A percentile compares a stretch with the other conserved stretches of the same genome.
Conservation (phyloP, 2,113 vertebrate species). For the Halcyon senegalensis region DNA sequence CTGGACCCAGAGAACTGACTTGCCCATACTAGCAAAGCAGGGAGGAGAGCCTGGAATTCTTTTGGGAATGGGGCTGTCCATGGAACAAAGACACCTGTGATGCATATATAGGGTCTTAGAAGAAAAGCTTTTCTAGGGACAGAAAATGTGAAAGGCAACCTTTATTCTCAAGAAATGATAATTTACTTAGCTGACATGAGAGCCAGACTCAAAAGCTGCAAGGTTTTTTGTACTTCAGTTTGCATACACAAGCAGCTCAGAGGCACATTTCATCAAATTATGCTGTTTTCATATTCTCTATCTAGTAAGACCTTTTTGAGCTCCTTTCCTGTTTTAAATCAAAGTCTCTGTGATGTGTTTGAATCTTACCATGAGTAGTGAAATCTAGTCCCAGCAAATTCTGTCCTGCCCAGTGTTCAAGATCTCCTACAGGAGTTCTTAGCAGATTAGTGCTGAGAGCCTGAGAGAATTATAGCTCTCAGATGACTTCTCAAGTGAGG, state of each 20-base stretch:
- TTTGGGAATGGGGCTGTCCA: background rate
- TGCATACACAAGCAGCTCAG: background rate
- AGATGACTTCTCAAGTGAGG: background rate
- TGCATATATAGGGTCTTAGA: background rate
- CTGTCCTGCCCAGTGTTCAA: background rate
- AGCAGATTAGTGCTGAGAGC: background rate
- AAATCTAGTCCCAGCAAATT: background rate
- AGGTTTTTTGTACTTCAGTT: background rate
- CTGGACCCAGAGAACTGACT: background rate
- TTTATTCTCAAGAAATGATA: background rate
- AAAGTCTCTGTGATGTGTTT: background rate
- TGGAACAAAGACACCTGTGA: background rate
- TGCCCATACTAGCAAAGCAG: background rate
- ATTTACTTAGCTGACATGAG: background rate
- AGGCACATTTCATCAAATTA: background rate
- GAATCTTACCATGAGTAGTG: background rate
- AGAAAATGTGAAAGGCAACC: background rate
- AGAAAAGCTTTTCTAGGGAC: background rate
- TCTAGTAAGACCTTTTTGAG: background rate
- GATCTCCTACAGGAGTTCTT: background rate
- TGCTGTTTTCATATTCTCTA: background rate
- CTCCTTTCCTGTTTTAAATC: background rate
- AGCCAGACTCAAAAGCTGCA: background rate
- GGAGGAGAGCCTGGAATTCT: background rate
- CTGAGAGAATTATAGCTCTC: background rate